Evolutionary conservation across 2,797 vertebrate species (phyloP).

Genomic region (Hemitrygon akajei): DNA sequence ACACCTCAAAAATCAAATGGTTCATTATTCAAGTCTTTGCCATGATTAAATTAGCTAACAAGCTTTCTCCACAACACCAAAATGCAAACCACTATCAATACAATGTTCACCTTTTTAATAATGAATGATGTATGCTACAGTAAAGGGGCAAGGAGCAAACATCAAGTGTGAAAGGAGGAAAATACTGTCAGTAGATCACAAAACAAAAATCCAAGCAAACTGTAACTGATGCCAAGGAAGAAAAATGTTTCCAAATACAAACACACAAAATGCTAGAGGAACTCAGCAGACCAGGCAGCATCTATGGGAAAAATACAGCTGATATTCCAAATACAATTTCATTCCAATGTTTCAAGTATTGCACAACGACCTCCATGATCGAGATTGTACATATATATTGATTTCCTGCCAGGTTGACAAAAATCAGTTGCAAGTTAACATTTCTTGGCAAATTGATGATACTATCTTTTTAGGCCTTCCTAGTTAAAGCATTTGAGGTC

Average conservation of each 20-base stretch:
- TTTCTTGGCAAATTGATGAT: not conserved
- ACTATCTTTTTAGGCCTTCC: not conserved
- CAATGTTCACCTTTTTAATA: not conserved
- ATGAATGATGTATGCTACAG: not conserved
- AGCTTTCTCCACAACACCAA: not conserved
- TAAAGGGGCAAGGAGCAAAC: not conserved
- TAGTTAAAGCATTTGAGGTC: conserved; percentile 7
- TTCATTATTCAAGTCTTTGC: not conserved
- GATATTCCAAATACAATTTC: not conserved
- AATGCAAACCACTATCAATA: not conserved
- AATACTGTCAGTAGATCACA: too few relatives aligned
- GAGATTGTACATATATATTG: not conserved
- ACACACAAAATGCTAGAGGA: too few relatives aligned
- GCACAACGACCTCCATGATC: not conserved
- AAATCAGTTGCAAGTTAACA: not conserved
- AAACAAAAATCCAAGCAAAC: not conserved
- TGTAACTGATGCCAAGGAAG: not conserved
- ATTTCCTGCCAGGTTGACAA: not conserved
- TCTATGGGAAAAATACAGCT: too few relatives aligned
- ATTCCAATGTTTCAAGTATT: not conserved
- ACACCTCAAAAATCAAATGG: not conserved
- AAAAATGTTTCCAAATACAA: not conserved
- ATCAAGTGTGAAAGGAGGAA: not conserved
- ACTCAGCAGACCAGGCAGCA: too few relatives aligned
- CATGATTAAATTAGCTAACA: not conserved